These are phyloP conservation scores for Saccostrea cuccullata DNA, from an alignment of 1,140 invertebrate genomes.

Conservation along the genomic window DNA sequence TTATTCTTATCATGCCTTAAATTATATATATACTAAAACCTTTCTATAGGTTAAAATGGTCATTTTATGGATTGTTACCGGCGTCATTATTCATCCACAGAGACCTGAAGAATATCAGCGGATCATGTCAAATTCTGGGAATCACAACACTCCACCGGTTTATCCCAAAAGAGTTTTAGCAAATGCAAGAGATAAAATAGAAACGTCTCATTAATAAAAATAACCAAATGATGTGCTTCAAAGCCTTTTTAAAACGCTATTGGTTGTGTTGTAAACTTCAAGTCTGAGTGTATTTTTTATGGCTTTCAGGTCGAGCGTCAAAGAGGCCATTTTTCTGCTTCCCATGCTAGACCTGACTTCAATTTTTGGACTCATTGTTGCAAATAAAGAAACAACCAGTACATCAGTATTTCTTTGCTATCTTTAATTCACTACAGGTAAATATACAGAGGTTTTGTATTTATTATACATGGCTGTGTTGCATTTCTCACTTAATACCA, in stretches of 20 bases:
- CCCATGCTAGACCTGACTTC: conserved; percentile 81
- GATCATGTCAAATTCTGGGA: conserved; percentile 64
- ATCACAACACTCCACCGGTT: too few species aligned
- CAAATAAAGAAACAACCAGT: conserved; percentile 77
- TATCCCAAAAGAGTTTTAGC: too few species aligned
- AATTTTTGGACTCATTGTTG: conserved; percentile 80
- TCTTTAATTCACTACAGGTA: conserved; percentile 79
- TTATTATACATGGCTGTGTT: too few species aligned
- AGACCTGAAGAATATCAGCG: conserved; percentile 58
- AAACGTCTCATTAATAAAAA: too few species aligned
- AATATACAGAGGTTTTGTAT: not conserved
- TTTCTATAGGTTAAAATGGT: conserved; percentile 69
- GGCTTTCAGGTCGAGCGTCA: conserved; percentile 64
- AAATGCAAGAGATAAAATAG: too few species aligned
- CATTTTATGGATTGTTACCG: conserved; percentile 64
- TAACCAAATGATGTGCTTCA: too few species aligned
- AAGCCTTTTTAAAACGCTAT: too few species aligned
- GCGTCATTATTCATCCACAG: conserved; percentile 65
- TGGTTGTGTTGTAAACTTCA: too few species aligned
- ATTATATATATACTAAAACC: too few species aligned
- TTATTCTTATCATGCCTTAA: conserved; percentile 64
- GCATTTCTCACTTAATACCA: too few species aligned
- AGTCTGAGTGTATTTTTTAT: too few species aligned
- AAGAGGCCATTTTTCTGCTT: conserved; percentile 64
- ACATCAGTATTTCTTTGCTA: conserved; percentile 81